phyloP scores from a whole-genome alignment of 2,888 invertebrate species.

The Conchocele bisecta region DNA sequence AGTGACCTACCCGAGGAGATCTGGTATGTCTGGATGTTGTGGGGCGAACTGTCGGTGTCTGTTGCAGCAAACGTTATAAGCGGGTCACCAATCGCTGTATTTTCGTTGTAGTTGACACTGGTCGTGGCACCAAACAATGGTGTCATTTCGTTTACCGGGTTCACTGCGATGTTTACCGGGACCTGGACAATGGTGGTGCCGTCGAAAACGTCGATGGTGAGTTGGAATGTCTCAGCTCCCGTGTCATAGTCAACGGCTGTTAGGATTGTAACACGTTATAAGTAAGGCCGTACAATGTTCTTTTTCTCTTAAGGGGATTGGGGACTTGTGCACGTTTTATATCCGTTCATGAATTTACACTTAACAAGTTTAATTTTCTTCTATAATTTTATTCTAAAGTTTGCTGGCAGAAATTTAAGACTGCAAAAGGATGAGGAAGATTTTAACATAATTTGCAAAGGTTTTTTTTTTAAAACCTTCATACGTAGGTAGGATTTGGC shows the following conservation, averaged over 20 bases:
- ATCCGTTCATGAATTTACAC: no score
- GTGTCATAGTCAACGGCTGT: constrained; percentile 72
- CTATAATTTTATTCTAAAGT: no score
- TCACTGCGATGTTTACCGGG: constrained; percentile 57
- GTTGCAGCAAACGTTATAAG: constrained; percentile 55
- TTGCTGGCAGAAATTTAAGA: no score
- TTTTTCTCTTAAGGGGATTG: no score
- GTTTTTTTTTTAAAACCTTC: no score
- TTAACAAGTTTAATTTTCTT: no score
- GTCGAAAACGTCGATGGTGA: constrained; percentile 64
- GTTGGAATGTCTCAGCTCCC: constrained; percentile 55
- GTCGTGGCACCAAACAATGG: constrained; percentile 60
- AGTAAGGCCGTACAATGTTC: no score
- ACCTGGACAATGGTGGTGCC: constrained; percentile 44
- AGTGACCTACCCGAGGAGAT: constrained; percentile 57
- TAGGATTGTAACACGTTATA: no score
- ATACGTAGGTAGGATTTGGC: no score
- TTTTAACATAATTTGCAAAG: no score
- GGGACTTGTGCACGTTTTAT: no score
- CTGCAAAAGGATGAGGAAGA: no score
- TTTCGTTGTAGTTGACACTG: constrained; percentile 51
- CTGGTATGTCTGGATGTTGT: constrained; percentile 43
- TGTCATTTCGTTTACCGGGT: constrained; percentile 68
- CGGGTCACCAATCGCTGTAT: constrained; percentile 33
- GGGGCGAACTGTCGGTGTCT: constrained; percentile 49